Conservation (phyloP, 1,140 invertebrate species). For the Diorhabda carinulata region DNA sequence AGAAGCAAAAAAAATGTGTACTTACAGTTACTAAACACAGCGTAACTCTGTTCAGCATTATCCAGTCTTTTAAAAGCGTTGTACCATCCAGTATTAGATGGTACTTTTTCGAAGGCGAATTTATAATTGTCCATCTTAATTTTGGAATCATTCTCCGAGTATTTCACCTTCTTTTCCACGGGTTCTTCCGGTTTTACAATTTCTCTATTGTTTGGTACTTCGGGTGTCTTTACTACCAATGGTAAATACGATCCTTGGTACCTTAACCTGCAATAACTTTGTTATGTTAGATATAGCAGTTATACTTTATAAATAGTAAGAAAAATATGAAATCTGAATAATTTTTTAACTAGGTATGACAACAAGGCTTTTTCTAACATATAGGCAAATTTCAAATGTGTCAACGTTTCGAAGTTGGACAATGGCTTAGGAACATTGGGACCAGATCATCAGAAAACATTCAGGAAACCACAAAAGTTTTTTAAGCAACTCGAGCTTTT, state of each 20-base stretch:
- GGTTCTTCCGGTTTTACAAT: slow-evolving; percentile 17
- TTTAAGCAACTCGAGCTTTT: too few species aligned
- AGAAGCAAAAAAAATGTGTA: slow-evolving; percentile 1
- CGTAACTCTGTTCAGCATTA: slow-evolving; percentile 56
- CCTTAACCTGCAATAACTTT: slow-evolving; percentile 40
- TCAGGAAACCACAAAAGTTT: too few species aligned
- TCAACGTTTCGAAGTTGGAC: too few species aligned
- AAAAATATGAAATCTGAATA: too few species aligned
- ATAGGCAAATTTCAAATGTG: too few species aligned
- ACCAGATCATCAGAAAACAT: too few species aligned
- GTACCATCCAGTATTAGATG: slow-evolving; percentile 71
- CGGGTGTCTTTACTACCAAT: slow-evolving; percentile 32
- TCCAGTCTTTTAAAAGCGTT: slow-evolving; percentile 72
- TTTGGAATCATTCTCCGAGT: slow-evolving; percentile 17
- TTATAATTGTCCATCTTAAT: slow-evolving; percentile 52
- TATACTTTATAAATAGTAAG: too few species aligned
- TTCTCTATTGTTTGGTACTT: slow-evolving; percentile 29
- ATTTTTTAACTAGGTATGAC: too few species aligned
- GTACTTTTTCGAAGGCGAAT: slow-evolving; percentile 73
- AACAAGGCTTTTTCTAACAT: too few species aligned
- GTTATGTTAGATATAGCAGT: slow-evolving; percentile 14
- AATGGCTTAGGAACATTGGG: too few species aligned
- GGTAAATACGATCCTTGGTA: slow-evolving; percentile 43
- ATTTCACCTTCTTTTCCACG: slow-evolving; percentile 15
- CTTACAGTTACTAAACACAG: slow-evolving; percentile 49